These are phyloP conservation scores for Tribolium madens DNA, from an alignment of 1,140 invertebrate genomes.

Conservation along the genomic window DNA sequence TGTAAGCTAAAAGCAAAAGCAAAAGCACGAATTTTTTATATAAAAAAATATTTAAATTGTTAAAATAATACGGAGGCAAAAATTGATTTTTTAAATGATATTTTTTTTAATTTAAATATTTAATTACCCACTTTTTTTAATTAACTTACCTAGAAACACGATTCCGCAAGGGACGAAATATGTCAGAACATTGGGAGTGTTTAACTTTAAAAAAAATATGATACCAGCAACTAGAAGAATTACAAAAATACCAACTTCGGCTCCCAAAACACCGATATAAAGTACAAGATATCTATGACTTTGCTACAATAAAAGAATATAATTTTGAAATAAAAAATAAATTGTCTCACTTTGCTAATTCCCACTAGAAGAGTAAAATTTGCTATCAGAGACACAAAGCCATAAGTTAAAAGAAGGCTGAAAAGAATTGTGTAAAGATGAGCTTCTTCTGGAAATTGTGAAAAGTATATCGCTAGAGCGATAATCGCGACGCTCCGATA, in stretches of 20 bases:
- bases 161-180: not conserved
- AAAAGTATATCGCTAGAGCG: not conserved
- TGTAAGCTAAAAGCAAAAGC: too few relatives aligned
- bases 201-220: not conserved
- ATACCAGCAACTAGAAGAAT: not conserved
- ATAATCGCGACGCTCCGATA: not conserved
- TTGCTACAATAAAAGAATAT: not conserved
- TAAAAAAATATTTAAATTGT: too few relatives aligned
- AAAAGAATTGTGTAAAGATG: not conserved
- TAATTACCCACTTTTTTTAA: too few relatives aligned
- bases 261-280: not conserved
- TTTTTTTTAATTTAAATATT: too few relatives aligned
- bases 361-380: not conserved
- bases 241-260: not conserved
- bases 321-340: not conserved
- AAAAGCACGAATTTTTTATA: too few relatives aligned
- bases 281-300: not conserved
- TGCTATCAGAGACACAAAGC: not conserved
- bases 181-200: not conserved
- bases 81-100: too few relatives aligned
- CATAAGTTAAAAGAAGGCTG: not conserved
- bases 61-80: too few relatives aligned
- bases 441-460: not conserved
- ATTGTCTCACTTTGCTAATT: not conserved
- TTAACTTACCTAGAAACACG: not conserved